A percentile compares a stretch with the other conserved stretches of the same genome.
phyloP scores from a whole-genome alignment of 2,113 vertebrate genomes.

The Nothocercus nigrocapillus region DNA sequence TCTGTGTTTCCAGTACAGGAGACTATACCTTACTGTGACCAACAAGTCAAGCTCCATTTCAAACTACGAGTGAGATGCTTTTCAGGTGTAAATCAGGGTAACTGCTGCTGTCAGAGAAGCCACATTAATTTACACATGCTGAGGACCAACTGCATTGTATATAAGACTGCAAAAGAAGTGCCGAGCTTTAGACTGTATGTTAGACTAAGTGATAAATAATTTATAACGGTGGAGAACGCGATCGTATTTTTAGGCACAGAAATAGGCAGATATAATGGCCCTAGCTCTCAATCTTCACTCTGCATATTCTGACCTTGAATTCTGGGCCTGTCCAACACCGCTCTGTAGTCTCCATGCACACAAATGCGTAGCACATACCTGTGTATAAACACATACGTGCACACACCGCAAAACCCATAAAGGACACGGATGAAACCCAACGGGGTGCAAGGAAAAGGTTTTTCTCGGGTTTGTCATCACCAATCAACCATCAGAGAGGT shows the following conservation, averaged over 20 bases:
- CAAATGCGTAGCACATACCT: background rate
- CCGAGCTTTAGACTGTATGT: background rate
- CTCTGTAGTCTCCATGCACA: background rate
- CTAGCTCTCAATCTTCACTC: background rate
- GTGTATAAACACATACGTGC: background rate
- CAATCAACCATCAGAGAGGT: background rate
- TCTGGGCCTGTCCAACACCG: background rate
- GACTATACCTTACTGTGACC: background rate
- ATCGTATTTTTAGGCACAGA: background rate
- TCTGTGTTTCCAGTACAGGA: background rate
- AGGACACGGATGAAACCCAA: background rate
- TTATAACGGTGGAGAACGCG: background rate
- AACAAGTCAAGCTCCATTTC: background rate
- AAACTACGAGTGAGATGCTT: background rate
- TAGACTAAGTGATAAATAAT: constrained; percentile 4
- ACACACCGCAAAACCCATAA: background rate
- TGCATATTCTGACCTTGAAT: background rate
- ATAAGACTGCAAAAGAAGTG: background rate
- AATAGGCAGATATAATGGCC: background rate
- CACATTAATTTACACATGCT: background rate
- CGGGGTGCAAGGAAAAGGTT: background rate
- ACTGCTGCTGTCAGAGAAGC: background rate
- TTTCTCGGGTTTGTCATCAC: background rate
- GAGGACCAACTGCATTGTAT: background rate
- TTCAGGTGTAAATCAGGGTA: background rate